Base-by-base conservation (phyloP, 1,140 invertebrate species). In the Drosophila subobscura region DNA sequence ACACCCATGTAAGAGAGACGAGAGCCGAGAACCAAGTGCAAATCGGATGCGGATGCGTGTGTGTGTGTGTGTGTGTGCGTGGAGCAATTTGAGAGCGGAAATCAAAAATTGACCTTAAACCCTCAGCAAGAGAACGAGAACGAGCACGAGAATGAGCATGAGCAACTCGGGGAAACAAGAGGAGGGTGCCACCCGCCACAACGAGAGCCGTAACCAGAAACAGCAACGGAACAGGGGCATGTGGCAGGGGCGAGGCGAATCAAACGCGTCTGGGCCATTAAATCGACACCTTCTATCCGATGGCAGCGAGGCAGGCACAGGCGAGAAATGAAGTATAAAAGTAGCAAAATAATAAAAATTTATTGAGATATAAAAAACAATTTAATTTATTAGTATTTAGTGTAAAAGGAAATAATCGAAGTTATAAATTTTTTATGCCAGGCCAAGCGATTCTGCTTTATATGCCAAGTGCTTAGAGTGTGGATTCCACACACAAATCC, bases 371-470 rank as follows among this genome's bases (percentile, higher is more conserved):
- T 88, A 88, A 88, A 88, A 88, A 88, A 88, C 83, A 88, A 88
- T 88, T 88, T 88, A 88, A 88, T 88, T 88, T 88, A 88, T 88
- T 88, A 88, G 83, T 88, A 88, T 88, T 88, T 88, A 88, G 83
- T 89, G 83, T 70, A 80, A 79, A 79, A 70, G 83, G 83, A 88
- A 88, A 79, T 88, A 88, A 88, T 88, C 83, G 83, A 88, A 79
- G 83, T 83, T 88, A 88, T 88, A 88, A 89, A 88, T 89, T 84
- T 71, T 88, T 88, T 86, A 88, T 88, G 79, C 75, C 63, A 50
- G 59, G 42, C 58, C 64, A 70, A 74, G 56, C 50, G 63, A 54
- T 29, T 29, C 58, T 58, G n/a, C 41, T 54, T 41, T 74, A 52
- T 46, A 74, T 71, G 71, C 77, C 78, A 72, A 60, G 67, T 57